phyloP scores from a whole-genome alignment of 2,797 vertebrate genomes.

The Telmatherina bonti region DNA sequence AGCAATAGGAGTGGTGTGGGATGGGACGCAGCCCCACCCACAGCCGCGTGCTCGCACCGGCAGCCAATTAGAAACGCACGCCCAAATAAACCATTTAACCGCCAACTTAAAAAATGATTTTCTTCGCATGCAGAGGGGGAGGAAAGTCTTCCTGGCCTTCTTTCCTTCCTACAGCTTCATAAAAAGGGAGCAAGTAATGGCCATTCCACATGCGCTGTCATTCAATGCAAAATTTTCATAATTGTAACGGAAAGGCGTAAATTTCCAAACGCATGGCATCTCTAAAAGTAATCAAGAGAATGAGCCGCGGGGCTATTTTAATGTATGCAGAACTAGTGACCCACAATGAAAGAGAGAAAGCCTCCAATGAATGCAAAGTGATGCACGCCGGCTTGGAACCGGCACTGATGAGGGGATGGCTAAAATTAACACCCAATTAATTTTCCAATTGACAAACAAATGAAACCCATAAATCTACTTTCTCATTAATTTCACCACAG shows the following conservation, averaged over 20 bases:
- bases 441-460: slow-evolving; percentile 99
- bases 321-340: slow-evolving; percentile 99
- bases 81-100: slow-evolving; percentile 70
- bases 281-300: slow-evolving; percentile 98
- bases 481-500: slow-evolving; percentile 98
- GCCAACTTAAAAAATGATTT: slow-evolving; percentile 67
- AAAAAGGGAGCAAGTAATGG: slow-evolving; percentile 64
- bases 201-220: slow-evolving; percentile 87
- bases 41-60: slow-evolving; percentile 50
- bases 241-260: slow-evolving; percentile 95
- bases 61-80: slow-evolving; percentile 69
- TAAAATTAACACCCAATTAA: slow-evolving; percentile 99
- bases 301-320: slow-evolving; percentile 96
- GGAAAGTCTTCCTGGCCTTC: slow-evolving; percentile 2
- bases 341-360: slow-evolving; percentile 94
- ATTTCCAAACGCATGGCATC: slow-evolving; percentile 93
- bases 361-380: slow-evolving; percentile 96
- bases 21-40: slow-evolving; percentile 67
- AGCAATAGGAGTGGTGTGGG: slow-evolving; percentile 68
- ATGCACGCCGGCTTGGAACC: slow-evolving; percentile 89
- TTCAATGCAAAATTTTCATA: slow-evolving; percentile 91
- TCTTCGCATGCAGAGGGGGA: slow-evolving; percentile 40
- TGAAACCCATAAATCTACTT: slow-evolving; percentile 99
- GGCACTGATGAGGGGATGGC: slow-evolving; percentile 95
- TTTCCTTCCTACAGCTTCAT: slow-evolving; percentile 48